phyloP scores from a whole-genome alignment of 2,797 vertebrate species.

The Anguilla marmorata region DNA sequence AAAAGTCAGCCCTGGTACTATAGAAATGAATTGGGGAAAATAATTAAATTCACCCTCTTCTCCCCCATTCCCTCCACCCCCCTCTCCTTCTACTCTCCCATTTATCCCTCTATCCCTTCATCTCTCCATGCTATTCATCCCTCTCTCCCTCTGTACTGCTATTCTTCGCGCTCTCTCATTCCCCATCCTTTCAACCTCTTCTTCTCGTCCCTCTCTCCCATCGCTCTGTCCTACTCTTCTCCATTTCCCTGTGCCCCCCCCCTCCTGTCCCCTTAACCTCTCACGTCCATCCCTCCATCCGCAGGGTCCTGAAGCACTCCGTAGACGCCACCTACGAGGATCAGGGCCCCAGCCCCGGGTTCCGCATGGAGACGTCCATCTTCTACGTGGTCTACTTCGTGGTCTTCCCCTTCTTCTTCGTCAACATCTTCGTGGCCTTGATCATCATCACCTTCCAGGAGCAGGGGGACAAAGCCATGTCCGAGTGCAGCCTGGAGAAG shows the following conservation, averaged over 20 bases:
- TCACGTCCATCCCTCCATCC: slow-evolving; percentile 14
- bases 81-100: not conserved
- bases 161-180: not conserved
- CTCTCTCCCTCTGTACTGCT: not conserved
- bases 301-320: slow-evolving; percentile 93
- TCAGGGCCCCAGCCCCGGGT: slow-evolving; percentile 93
- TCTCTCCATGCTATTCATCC: not conserved
- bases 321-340: slow-evolving; percentile 97
- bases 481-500: slow-evolving; percentile 96
- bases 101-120: not conserved
- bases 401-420: slow-evolving; percentile 99
- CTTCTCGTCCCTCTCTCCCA: not conserved
- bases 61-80: not conserved
- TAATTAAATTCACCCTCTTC: not conserved
- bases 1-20: not conserved
- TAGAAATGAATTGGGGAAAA: not conserved
- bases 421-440: slow-evolving; percentile 98
- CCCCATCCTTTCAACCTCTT: not conserved
- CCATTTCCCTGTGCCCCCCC: not conserved
- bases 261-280: not conserved
- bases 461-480: slow-evolving; percentile 98
- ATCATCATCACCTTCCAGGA: slow-evolving; percentile 99
- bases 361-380: slow-evolving; percentile 97
- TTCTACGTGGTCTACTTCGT: slow-evolving; percentile 99
- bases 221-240: not conserved